Evolutionary conservation across 2,888 invertebrate species (phyloP).

Genomic region (Pollenia angustigena): DNA sequence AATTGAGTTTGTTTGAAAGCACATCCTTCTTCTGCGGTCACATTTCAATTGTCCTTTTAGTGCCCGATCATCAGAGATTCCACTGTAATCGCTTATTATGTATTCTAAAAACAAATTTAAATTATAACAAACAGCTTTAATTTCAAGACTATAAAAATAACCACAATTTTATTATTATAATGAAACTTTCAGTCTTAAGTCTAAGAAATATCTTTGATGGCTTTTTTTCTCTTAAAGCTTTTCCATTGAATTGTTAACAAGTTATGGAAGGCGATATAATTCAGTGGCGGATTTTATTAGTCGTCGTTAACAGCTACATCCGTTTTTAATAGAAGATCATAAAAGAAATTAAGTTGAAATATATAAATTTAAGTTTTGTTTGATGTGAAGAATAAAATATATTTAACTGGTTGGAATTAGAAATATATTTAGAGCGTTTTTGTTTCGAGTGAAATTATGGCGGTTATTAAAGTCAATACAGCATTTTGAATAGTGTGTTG

Average conservation of each 20-base stretch:
- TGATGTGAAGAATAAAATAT: background rate
- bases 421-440: too few relatives aligned
- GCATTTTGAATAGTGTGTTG: background rate
- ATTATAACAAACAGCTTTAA: slow-evolving; percentile 35
- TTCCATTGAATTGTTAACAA: slow-evolving; percentile 37
- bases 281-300: slow-evolving; percentile 13
- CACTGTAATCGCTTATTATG: background rate
- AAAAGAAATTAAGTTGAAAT: slow-evolving; percentile 35
- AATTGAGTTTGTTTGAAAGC: too few relatives aligned
- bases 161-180: slow-evolving; percentile 29
- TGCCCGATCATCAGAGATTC: too few relatives aligned
- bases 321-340: slow-evolving; percentile 17
- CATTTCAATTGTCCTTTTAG: too few relatives aligned
- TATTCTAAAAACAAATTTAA: slow-evolving; percentile 24
- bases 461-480: background rate
- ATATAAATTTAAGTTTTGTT: background rate
- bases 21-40: too few relatives aligned
- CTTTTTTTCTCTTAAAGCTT: background rate
- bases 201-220: slow-evolving; percentile 18
- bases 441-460: background rate
- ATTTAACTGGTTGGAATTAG: background rate
- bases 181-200: slow-evolving; percentile 16
- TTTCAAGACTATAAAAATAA: slow-evolving; percentile 41
- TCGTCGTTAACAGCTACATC: slow-evolving; percentile 19
- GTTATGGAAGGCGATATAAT: slow-evolving; percentile 14